Evolutionary conservation across 2,888 invertebrate genomes (phyloP), one percentile per base, ranked within the genome.

Genomic region (Limulus polyphemus): DNA sequence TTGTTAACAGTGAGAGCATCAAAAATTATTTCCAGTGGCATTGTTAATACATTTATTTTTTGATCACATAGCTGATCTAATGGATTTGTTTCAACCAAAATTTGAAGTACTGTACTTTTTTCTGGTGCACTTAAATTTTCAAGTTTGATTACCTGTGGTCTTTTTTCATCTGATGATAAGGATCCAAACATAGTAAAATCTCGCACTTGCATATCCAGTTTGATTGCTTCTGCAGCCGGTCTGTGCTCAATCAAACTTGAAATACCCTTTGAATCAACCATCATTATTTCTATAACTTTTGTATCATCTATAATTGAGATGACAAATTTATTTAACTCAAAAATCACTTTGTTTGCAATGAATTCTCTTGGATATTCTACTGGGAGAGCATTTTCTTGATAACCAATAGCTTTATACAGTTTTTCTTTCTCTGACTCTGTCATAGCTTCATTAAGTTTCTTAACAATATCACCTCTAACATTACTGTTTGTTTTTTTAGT

Each of bases 401-500:
- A 99, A 72, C 92, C 98, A 73, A 99, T 97, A 2, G 98, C 98
- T 67, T 86, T 84, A 78, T 88, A 98, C 17, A 99, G 79, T 73
- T 94, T 94, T 47, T 83, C 82, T 75, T 97, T 98, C 75, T 99
- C 99, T 1, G 90, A 90, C 0, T 85, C 74, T 0, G 91, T 92
- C 90, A 98, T 93, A 13, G 90, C 92, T 67, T 67, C 66, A 59
- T 67, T 64, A 59, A 67, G 46, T 51, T 67, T 63, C 49, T 67
- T 62, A 49, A 57, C 66, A 64, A 58, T 47, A 32, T 32, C 32
- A 32, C 32, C 32, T 32, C 32, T 32, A 7, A 1, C 32, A 32
- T 32, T 32, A 32, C 32, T 32, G 32, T 32, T 32, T 32, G 7
- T 32, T 32, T 32, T 32, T 7, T 32, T 32, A 32, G 32, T 32